Evolutionary conservation across 2,797 vertebrate genomes (phyloP), one percentile per base, ranked within the genome.

Genomic region (Mus caroli): DNA sequence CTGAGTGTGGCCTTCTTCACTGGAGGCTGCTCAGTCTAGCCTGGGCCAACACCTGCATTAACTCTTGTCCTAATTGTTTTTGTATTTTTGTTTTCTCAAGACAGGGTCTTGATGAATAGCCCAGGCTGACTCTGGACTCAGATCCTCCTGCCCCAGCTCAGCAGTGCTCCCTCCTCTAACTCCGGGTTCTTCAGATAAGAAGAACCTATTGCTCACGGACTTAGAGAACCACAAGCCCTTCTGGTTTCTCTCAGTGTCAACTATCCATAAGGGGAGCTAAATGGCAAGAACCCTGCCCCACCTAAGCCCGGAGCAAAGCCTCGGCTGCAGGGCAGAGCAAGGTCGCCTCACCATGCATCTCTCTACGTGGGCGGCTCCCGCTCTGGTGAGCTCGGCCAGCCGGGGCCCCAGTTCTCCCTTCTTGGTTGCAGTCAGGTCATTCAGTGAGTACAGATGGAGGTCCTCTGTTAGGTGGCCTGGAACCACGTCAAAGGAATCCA

Each of bases 381-480:
- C 98, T 96, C 98, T 99, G 43, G 99, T 98, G 92, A 99, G 99
- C 96, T 99, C 99, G 0, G 98, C 98, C 95, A 99, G 98, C 13
- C 98, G 98, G 60, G 99, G 99, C 17, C 98, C 98, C 92, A 99
- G 98, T 43, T 99, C 99, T 2, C 99, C 99, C 6, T 98, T 99
- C 91, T 99, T 99, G 4, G 99, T 99, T 28, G 99, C 98, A 0
- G 95, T 98, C 97, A 99, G 99, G 97, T 99, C 99, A 0, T 97
- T 99, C 91, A 99, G 98, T 0, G 99, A 99, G 96, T 99, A 99
- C 37, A 99, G 99, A 96, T 99, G 99, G n/a, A 99, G 99, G 96
- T 99, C 99, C 94, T 99, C 99, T 0, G 99, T 99, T 98, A 99
- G 98, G 97, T 99, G 99, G 93, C 99, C 99, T 0, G 99, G 99